Conservation (phyloP, 2,113 vertebrate species). For the Trichechus manatus region DNA sequence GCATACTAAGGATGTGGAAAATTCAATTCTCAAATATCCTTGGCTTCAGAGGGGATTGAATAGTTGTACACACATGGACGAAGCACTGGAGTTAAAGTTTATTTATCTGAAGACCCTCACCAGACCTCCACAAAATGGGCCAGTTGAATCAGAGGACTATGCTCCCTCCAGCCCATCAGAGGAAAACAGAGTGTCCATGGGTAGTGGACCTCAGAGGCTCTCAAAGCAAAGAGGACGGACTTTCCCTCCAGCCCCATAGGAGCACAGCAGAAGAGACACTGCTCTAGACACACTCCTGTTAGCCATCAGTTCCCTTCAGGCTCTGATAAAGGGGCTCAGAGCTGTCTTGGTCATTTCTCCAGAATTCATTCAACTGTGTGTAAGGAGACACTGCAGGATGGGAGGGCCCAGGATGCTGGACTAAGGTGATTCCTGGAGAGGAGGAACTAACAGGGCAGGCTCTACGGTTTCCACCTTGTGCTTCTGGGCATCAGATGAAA, state of each 20-base stretch:
- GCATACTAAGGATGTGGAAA: neutral
- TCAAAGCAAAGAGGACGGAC: neutral
- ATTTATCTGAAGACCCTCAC: neutral
- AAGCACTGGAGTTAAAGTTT: neutral
- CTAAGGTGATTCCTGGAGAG: neutral
- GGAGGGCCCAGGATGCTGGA: neutral
- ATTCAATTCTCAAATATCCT: constrained; percentile 7
- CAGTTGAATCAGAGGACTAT: neutral
- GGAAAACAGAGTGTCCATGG: neutral
- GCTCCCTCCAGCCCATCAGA: neutral
- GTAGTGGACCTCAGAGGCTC: neutral
- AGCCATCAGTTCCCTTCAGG: neutral
- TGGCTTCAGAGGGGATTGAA: neutral
- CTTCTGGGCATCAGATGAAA: neutral
- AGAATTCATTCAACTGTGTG: neutral
- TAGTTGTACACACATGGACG: neutral
- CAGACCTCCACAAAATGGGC: neutral
- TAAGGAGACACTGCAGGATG: accelerated
- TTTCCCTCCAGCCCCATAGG: accelerated
- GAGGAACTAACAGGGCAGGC: neutral
- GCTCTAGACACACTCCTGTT: neutral
- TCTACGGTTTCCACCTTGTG: neutral
- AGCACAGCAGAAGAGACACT: neutral
- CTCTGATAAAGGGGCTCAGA: neutral
- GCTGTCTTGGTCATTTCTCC: neutral